A percentile compares a stretch with the other conserved stretches of the same genome.
phyloP scores from a whole-genome alignment of 2,113 vertebrate genomes.

The Mohoua ochrocephala region DNA sequence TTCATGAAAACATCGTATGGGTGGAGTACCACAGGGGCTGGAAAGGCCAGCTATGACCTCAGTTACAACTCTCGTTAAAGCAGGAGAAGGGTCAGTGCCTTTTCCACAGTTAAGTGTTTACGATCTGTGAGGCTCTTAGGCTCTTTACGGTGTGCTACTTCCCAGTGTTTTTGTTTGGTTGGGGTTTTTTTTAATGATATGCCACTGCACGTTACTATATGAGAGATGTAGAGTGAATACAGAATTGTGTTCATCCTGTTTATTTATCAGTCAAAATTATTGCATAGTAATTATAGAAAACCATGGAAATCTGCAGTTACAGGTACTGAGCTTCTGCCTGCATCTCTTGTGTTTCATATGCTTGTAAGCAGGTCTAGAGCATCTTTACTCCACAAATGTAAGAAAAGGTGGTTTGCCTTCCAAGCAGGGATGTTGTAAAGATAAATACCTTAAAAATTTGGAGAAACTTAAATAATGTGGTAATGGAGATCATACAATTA shows the following conservation, averaged over 20 bases:
- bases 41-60: conserved; percentile 52
- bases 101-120: not conserved
- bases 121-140: not conserved
- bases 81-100: not conserved
- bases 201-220: not conserved
- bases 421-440: not conserved
- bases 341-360: not conserved
- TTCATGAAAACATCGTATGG: conserved; percentile 47
- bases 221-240: not conserved
- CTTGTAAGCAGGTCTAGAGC: not conserved
- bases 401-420: not conserved
- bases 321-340: not conserved
- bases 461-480: not conserved
- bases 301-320: not conserved
- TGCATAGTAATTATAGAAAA: not conserved
- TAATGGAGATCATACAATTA: not conserved
- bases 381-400: not conserved
- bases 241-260: not conserved
- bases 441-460: not conserved
- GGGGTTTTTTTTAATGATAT: not conserved
- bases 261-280: not conserved
- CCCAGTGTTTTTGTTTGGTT: not conserved
- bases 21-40: not conserved
- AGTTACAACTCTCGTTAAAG: not conserved
- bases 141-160: not conserved